Evolutionary conservation across 2,888 invertebrate species (phyloP).

Genomic region (Ommatoiulus sabulosus): DNA sequence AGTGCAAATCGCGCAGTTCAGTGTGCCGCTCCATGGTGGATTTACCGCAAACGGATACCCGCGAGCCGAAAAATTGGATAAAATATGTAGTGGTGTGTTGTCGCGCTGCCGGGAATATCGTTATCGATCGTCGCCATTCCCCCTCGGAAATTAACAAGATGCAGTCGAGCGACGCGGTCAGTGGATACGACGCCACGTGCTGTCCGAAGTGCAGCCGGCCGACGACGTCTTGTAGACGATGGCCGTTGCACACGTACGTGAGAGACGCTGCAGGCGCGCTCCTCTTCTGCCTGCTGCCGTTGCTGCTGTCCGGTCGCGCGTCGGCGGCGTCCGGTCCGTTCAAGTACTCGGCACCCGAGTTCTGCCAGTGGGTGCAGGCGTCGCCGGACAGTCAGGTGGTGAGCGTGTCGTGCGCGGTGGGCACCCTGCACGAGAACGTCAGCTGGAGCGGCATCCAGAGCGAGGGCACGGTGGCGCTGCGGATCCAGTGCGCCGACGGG

Average conservation of each 20-base stretch:
- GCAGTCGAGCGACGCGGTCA: background rate
- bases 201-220: background rate
- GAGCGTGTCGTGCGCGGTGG: conserved; percentile 81
- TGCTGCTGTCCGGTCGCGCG: background rate
- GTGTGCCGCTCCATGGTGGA: no score
- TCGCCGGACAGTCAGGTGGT: conserved; percentile 74
- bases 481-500: conserved; percentile 83
- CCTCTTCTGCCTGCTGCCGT: background rate
- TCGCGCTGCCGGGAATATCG: background rate
- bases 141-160: background rate
- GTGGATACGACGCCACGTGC: background rate
- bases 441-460: conserved; percentile 89
- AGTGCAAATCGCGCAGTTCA: no score
- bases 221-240: conserved; percentile 25
- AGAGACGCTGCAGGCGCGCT: background rate
- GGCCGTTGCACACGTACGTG: background rate
- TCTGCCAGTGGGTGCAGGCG: conserved; percentile 82
- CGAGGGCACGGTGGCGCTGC: conserved; percentile 82
- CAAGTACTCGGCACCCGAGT: conserved; percentile 85
- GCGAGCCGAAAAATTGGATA: background rate
- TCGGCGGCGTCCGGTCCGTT: conserved; percentile 65
- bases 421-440: conserved; percentile 88
- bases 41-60: background rate
- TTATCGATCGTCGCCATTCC: background rate
- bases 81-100: background rate